These are phyloP conservation scores for Esox masquinongy DNA, from an alignment of 2,797 vertebrate species.

Conservation along the genomic window DNA sequence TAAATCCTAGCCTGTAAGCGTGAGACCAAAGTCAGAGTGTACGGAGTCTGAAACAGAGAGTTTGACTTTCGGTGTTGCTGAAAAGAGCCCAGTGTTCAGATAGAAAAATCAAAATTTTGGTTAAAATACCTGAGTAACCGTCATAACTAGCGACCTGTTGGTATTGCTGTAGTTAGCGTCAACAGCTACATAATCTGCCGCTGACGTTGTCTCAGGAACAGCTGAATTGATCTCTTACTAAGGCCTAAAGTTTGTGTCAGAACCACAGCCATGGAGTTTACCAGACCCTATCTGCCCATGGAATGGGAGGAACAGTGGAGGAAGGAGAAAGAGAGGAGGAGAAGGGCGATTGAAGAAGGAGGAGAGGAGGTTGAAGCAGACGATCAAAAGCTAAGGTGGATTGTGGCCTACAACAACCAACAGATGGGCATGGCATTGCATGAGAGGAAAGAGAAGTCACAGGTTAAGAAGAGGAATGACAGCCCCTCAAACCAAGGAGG, in stretches of 20 bases:
- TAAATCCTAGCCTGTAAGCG: not conserved
- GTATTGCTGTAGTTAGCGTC: not conserved
- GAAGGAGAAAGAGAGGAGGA: slow-evolving; percentile 72
- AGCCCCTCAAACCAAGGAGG: not conserved
- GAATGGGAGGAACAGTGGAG: slow-evolving; percentile 78
- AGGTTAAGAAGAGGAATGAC: not conserved
- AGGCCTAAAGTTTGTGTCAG: not conserved
- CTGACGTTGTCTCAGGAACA: not conserved
- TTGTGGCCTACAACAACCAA: slow-evolving; percentile 71
- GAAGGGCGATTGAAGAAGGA: slow-evolving; percentile 63
- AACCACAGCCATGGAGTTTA: slow-evolving; percentile 59
- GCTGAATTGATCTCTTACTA: not conserved
- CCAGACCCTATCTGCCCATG: slow-evolving; percentile 47
- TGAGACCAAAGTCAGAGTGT: not conserved
- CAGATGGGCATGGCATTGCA: slow-evolving; percentile 58
- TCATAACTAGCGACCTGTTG: not conserved
- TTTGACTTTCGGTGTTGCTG: not conserved
- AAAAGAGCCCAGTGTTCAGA: no score
- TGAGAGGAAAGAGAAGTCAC: slow-evolving; percentile 8
- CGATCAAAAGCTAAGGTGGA: slow-evolving; percentile 63
- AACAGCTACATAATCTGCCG: not conserved
- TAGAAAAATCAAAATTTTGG: not conserved
- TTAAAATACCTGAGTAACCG: no score
- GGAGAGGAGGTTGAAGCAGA: slow-evolving; percentile 65
- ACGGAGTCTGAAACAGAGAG: not conserved